Evolutionary conservation across 2,888 invertebrate genomes (phyloP).

Genomic region (Napeogenes sylphis): DNA sequence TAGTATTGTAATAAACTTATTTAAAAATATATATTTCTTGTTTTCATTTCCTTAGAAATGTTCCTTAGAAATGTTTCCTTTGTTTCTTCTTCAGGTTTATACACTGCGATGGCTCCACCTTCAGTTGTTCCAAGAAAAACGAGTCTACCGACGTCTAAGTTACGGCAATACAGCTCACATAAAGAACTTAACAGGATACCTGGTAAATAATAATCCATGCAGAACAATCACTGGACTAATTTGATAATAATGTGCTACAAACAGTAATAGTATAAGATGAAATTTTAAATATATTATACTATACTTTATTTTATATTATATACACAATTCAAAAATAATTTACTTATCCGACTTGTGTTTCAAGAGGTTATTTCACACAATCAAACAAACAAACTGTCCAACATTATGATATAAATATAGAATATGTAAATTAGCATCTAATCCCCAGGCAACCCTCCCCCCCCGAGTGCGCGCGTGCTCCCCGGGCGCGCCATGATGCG

Average conservation of each 20-base stretch:
- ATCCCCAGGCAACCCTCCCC: constrained; percentile 6
- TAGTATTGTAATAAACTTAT: too few species aligned
- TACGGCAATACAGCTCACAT: constrained; percentile 74
- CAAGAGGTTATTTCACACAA: too few species aligned
- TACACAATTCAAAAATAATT: too few species aligned
- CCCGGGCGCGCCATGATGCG: constrained; percentile 50
- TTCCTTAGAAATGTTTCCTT: not conserved
- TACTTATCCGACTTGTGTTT: too few species aligned
- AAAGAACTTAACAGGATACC: constrained; percentile 71
- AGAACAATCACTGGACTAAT: not conserved
- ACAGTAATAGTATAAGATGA: too few species aligned
- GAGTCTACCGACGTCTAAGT: constrained; percentile 67
- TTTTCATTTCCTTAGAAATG: too few species aligned
- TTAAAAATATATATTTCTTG: too few species aligned
- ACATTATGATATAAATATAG: too few species aligned
- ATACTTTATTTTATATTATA: too few species aligned
- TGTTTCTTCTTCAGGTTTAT: constrained; percentile 46
- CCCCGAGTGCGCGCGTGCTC: constrained; percentile 32
- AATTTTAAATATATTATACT: too few species aligned
- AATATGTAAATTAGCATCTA: too few species aligned
- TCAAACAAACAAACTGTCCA: too few species aligned
- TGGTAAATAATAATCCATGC: constrained; percentile 42
- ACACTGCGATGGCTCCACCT: constrained; percentile 56
- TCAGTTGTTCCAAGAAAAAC: constrained; percentile 51
- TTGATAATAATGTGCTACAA: not conserved